These are phyloP conservation scores for Balaeniceps rex DNA, from an alignment of 2,113 vertebrate species.

Conservation along the genomic window DNA sequence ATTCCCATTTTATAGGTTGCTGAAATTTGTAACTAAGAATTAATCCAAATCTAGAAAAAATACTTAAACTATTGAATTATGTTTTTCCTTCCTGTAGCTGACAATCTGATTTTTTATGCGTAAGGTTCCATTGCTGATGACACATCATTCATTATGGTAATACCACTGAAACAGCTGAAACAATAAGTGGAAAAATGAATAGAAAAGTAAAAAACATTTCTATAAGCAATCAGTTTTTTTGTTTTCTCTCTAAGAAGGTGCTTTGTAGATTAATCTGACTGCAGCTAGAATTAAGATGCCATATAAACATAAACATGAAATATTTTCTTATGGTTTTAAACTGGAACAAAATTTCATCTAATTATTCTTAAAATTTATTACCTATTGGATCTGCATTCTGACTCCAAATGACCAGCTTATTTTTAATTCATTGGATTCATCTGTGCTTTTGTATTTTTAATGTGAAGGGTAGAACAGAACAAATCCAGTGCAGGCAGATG, in stretches of 20 bases:
- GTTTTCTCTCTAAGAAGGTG: neutral
- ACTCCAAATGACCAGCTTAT: constrained; percentile 43
- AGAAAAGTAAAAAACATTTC: neutral
- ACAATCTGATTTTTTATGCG: neutral
- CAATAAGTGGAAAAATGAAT: neutral
- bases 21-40: neutral
- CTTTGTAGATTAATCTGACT: neutral
- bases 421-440: constrained; percentile 56
- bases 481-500: neutral
- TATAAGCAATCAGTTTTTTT: neutral
- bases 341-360: neutral
- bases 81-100: neutral
- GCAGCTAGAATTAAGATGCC: neutral
- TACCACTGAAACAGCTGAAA: neutral
- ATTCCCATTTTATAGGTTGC: neutral
- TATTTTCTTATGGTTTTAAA: neutral
- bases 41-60: neutral
- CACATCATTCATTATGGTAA: neutral
- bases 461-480: constrained; percentile 9
- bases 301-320: neutral
- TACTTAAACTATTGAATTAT: neutral
- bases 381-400: neutral
- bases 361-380: constrained; percentile 26
- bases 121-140: neutral
- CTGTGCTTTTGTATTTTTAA: constrained; percentile 61